These are phyloP conservation scores for Nibea coibor DNA, from an alignment of 2,113 vertebrate genomes.

Conservation along the genomic window DNA sequence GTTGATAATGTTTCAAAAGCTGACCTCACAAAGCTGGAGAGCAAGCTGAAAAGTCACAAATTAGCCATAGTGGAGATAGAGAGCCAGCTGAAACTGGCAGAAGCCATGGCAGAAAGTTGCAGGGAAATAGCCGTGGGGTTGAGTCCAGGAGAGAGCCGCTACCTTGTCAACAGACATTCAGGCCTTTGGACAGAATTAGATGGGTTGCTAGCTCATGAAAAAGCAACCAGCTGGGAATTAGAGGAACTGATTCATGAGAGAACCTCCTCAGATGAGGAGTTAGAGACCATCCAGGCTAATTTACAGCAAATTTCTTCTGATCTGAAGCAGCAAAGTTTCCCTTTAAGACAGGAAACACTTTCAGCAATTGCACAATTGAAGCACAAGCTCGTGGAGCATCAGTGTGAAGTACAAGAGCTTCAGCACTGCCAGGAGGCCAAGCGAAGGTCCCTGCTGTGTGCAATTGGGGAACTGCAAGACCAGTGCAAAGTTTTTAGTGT, in stretches of 20 bases:
- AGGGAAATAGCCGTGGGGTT: constrained; percentile 73
- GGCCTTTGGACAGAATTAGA: constrained; percentile 84
- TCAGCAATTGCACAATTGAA: constrained; percentile 40
- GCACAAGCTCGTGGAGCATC: constrained; percentile 76
- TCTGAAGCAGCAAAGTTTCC: constrained; percentile 70
- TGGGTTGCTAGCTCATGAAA: constrained; percentile 83
- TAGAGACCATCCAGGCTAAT: constrained; percentile 77
- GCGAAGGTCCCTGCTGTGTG: constrained; percentile 66
- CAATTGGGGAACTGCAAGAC: constrained; percentile 79
- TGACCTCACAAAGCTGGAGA: constrained; percentile 73
- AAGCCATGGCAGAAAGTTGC: constrained; percentile 76
- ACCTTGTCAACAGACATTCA: constrained; percentile 86
- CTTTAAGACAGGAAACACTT: constrained; percentile 67
- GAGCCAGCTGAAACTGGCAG: constrained; percentile 75
- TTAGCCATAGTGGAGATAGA: constrained; percentile 79
- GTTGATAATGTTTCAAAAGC: constrained; percentile 65
- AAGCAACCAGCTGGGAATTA: constrained; percentile 80
- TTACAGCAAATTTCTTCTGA: constrained; percentile 72
- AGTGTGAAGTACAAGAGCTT: constrained; percentile 77
- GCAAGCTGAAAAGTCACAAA: constrained; percentile 66
- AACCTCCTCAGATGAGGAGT: constrained; percentile 81
- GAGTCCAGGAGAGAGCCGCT: constrained; percentile 86
- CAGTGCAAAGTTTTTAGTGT: constrained; percentile 76
- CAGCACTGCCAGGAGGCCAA: constrained; percentile 70
- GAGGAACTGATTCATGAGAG: constrained; percentile 82